A percentile compares a stretch with the other conserved stretches of the same genome.
These are phyloP conservation scores for Sylvicola fuscatus DNA, from an alignment of 2,888 invertebrate genomes.

Conservation along the genomic window DNA sequence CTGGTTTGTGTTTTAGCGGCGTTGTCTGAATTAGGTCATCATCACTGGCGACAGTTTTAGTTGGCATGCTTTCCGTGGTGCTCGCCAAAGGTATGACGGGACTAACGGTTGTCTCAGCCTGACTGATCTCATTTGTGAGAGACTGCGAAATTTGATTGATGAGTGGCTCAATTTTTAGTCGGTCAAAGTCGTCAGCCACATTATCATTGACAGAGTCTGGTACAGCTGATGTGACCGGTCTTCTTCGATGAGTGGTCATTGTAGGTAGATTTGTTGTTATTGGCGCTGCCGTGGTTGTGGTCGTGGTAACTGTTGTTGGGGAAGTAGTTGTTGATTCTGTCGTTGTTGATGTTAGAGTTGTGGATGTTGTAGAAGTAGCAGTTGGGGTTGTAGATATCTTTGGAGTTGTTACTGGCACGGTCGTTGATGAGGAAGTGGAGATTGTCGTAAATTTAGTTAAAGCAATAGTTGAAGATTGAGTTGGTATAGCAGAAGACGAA, in stretches of 20 bases:
- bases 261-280: constrained; percentile 7
- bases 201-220: background rate
- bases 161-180: too few relatives aligned
- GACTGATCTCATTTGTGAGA: too few relatives aligned
- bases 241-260: background rate
- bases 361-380: constrained; percentile 7
- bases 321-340: constrained; percentile 12
- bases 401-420: constrained; percentile 3
- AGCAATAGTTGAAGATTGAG: background rate
- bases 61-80: too few relatives aligned
- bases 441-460: too few relatives aligned
- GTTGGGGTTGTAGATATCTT: constrained; percentile 12
- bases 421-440: too few relatives aligned
- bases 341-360: constrained; percentile 12
- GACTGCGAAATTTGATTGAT: too few relatives aligned
- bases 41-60: too few relatives aligned
- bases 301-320: constrained; percentile 11
- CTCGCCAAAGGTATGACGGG: too few relatives aligned
- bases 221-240: constrained; percentile 1
- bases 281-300: constrained; percentile 6
- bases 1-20: too few relatives aligned
- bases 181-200: too few relatives aligned
- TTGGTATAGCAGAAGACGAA: background rate
- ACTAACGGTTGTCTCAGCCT: too few relatives aligned
- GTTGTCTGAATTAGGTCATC: too few relatives aligned